Evolutionary conservation across 2,888 invertebrate species (phyloP).

Genomic region (Cryptus armator): DNA sequence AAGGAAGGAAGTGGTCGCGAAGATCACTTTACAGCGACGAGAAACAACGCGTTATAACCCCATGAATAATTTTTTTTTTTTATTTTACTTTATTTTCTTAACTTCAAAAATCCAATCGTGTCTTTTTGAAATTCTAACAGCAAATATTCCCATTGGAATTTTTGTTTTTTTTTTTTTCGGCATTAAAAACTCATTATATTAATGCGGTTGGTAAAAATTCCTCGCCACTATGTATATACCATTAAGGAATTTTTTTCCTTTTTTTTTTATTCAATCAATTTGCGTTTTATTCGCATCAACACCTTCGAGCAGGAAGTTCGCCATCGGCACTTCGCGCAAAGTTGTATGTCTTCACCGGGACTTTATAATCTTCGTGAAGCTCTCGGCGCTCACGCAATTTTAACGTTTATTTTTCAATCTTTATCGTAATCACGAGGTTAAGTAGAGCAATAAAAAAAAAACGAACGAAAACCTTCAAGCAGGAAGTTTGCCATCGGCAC

Average conservation of each 20-base stretch:
- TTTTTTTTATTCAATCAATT: background rate
- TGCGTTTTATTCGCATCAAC: background rate
- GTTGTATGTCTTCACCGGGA: conserved; percentile 27
- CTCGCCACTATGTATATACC: background rate
- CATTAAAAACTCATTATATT: background rate
- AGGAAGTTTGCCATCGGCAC: conserved; percentile 42
- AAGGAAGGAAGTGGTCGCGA: conserved; percentile 84
- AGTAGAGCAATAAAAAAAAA: background rate
- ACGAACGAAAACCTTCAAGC: background rate
- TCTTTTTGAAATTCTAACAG: background rate
- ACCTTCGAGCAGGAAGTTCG: conserved; percentile 33
- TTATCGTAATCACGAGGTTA: no score
- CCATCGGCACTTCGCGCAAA: conserved; percentile 21
- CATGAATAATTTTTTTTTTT: conserved; percentile 10
- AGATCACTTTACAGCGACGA: conserved; percentile 82
- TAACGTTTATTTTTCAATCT: no score
- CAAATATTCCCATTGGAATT: background rate
- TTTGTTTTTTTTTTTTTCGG: background rate
- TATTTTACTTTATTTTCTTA: background rate
- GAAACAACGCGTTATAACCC: conserved; percentile 49
- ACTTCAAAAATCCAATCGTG: background rate
- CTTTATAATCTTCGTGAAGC: conserved; percentile 5
- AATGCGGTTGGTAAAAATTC: background rate
- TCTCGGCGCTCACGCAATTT: background rate
- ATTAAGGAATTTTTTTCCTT: background rate